These are phyloP conservation scores for Propithecus perrieri DNA, from an alignment of 2,797 vertebrate genomes.

Conservation along the genomic window DNA sequence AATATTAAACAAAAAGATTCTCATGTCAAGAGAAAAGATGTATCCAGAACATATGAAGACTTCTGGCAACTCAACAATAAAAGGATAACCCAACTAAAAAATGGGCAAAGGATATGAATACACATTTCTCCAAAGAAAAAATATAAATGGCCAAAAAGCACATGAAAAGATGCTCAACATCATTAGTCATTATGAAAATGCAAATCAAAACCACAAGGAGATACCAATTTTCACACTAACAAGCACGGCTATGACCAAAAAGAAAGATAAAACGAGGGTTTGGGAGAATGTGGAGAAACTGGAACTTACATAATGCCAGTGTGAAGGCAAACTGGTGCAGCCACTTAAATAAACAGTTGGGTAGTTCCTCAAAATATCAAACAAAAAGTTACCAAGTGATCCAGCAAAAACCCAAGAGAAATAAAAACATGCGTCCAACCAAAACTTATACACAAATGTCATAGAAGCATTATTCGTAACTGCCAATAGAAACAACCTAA, in stretches of 20 bases:
- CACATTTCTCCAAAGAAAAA: background rate
- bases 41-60: background rate
- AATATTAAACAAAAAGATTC: background rate
- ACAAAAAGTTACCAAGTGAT: background rate
- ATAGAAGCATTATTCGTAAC: background rate
- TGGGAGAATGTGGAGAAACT: background rate
- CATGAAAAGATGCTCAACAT: background rate
- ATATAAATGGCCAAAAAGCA: background rate
- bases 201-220: background rate
- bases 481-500: background rate
- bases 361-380: constrained; percentile 3
- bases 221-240: background rate
- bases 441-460: background rate
- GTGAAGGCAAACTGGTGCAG: background rate
- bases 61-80: background rate
- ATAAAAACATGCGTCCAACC: background rate
- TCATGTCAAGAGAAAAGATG: background rate
- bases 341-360: background rate
- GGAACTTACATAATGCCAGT: background rate
- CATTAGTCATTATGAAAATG: background rate
- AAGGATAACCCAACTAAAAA: background rate
- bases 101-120: background rate
- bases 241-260: background rate
- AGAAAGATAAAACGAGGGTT: background rate
- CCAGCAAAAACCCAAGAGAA: background rate